These are phyloP conservation scores for Eumerus sabulonum DNA, from an alignment of 2,888 invertebrate genomes.

Conservation along the genomic window DNA sequence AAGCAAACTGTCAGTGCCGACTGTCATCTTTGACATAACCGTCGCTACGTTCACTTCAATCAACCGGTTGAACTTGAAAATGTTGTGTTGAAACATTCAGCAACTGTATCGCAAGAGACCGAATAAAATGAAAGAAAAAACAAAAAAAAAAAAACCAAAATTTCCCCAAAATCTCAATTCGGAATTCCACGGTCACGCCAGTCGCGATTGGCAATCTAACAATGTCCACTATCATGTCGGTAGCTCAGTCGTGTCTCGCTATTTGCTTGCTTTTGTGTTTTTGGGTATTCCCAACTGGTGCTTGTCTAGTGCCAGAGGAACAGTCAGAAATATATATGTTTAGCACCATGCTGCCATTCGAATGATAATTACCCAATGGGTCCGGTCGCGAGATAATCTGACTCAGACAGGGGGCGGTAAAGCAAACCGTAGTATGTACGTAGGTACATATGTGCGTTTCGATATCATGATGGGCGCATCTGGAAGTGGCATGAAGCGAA, in stretches of 20 bases:
- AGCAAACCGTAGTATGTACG: too few species aligned
- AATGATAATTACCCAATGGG: constrained; percentile 59
- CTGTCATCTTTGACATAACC: constrained; percentile 49
- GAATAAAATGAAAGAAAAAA: constrained; percentile 6
- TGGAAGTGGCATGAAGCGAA: constrained; percentile 14
- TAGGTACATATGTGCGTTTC: too few species aligned
- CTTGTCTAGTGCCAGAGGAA: constrained; percentile 68
- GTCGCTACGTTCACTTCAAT: constrained; percentile 19
- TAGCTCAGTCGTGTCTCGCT: too few species aligned
- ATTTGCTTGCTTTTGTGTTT: too few species aligned
- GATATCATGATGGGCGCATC: not conserved
- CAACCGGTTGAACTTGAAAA: constrained; percentile 20
- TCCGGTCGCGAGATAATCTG: constrained; percentile 25
- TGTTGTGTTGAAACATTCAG: constrained; percentile 41
- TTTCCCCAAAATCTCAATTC: constrained; percentile 49
- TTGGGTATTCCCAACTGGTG: constrained; percentile 65
- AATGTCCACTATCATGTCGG: constrained; percentile 25
- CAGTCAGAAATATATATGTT: constrained; percentile 59
- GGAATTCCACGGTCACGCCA: constrained; percentile 58
- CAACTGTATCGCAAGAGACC: not conserved
- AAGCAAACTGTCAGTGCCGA: not conserved
- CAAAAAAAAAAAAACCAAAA: constrained; percentile 1
- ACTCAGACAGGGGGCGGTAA: constrained; percentile 27
- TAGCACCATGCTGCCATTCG: constrained; percentile 61
- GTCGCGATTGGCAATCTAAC: constrained; percentile 37